Evolutionary conservation across 2,797 vertebrate species (phyloP).

Genomic region (Micromesistius poutassou): DNA sequence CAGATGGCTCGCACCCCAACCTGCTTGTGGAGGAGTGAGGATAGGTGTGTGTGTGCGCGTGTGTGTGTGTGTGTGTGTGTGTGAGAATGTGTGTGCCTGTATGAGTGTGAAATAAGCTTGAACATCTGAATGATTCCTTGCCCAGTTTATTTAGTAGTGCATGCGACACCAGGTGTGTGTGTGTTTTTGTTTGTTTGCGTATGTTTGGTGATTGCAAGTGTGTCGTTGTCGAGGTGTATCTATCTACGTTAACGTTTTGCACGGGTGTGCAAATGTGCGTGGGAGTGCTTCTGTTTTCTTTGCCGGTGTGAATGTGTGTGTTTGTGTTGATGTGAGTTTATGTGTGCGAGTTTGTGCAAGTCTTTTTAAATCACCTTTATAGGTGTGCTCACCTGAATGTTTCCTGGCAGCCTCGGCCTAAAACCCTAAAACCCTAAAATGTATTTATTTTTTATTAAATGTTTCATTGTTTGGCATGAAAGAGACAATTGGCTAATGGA

Average conservation of each 20-base stretch:
- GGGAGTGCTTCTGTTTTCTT: not conserved
- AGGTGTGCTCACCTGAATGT: not conserved
- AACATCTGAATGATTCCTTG: not conserved
- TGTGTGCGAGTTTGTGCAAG: not conserved
- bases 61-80: constrained; percentile 1
- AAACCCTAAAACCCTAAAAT: no score
- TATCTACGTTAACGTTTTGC: not conserved
- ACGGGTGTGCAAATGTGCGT: not conserved
- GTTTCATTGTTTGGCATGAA: not conserved
- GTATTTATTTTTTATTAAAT: not conserved
- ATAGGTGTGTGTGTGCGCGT: not conserved
- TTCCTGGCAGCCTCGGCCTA: not conserved
- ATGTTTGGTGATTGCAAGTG: not conserved
- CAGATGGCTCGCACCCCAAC: constrained; percentile 64
- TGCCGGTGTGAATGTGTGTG: not conserved
- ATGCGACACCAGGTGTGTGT: not conserved
- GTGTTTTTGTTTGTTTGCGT: not conserved
- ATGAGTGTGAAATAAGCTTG: not conserved
- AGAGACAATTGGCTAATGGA: not conserved
- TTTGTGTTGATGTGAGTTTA: not conserved
- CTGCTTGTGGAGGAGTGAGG: not conserved
- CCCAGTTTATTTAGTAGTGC: not conserved
- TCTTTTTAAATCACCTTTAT: not conserved
- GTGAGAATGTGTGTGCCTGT: not conserved
- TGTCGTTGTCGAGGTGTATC: not conserved